Conservation (phyloP, 2,888 invertebrate genomes). For the Yponomeuta evonymella region DNA sequence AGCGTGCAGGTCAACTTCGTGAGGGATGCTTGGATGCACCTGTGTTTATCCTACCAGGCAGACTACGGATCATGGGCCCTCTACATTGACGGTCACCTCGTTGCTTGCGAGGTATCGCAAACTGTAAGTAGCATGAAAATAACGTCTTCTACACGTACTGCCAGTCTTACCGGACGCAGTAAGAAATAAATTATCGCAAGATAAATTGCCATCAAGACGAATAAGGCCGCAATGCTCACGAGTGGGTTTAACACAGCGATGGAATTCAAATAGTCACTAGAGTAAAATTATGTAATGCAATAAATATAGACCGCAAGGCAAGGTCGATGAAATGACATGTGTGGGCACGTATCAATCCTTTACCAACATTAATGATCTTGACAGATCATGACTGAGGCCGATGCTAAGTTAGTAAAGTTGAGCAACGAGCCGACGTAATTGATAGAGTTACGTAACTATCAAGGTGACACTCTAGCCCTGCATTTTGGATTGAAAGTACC, state of each 20-base stretch:
- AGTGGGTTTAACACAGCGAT: not conserved
- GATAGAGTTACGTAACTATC: not conserved
- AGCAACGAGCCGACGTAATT: not conserved
- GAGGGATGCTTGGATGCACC: slow-evolving; percentile 77
- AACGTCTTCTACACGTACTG: too few species aligned
- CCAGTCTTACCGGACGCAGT: too few species aligned
- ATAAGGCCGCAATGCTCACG: not conserved
- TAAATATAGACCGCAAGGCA: not conserved
- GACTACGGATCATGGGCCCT: slow-evolving; percentile 77
- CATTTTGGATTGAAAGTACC: not conserved
- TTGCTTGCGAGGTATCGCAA: slow-evolving; percentile 49
- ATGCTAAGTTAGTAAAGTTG: not conserved
- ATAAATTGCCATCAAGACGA: not conserved
- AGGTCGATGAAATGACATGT: not conserved
- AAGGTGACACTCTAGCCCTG: not conserved
- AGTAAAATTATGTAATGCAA: not conserved
- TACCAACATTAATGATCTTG: not conserved
- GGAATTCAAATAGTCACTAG: not conserved
- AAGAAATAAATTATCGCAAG: too few species aligned
- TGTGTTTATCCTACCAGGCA: slow-evolving; percentile 81
- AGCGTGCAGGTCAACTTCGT: slow-evolving; percentile 56
- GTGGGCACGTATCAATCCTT: not conserved
- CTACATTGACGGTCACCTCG: slow-evolving; percentile 76
- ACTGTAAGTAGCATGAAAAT: slow-evolving; percentile 37
- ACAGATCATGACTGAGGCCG: not conserved